These are phyloP conservation scores for Anisognathus igniventris DNA, from an alignment of 2,797 vertebrate species.

Conservation along the genomic window DNA sequence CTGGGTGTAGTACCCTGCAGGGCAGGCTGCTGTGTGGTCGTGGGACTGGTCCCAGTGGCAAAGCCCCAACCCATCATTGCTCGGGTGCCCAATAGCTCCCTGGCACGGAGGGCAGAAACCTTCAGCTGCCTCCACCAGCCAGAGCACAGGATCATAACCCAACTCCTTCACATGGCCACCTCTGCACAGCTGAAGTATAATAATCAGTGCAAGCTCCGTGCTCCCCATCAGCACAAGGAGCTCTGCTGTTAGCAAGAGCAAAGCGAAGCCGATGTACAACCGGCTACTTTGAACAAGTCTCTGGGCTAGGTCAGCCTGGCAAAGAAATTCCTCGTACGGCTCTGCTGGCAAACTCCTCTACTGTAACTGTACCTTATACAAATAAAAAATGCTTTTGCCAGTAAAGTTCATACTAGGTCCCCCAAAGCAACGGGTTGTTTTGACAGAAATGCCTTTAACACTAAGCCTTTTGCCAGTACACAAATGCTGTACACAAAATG, in stretches of 20 bases:
- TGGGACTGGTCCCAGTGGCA: not conserved
- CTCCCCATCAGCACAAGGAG: not conserved
- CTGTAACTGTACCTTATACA: slow-evolving; percentile 61
- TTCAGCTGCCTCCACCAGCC: not conserved
- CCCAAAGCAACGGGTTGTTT: slow-evolving; percentile 61
- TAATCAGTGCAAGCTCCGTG: not conserved
- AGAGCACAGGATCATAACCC: not conserved
- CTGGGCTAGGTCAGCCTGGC: slow-evolving; percentile 46
- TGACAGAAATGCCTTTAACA: slow-evolving; percentile 67
- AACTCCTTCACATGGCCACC: not conserved
- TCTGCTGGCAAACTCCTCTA: slow-evolving; percentile 49
- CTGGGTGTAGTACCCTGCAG: not conserved
- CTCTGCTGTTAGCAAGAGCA: not conserved
- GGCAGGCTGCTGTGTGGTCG: not conserved
- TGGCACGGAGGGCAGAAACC: not conserved
- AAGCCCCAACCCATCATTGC: not conserved
- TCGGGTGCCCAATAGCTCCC: rapidly evolving
- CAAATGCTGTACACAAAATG: slow-evolving; percentile 67
- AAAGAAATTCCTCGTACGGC: slow-evolving; percentile 15
- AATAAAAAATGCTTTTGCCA: slow-evolving; percentile 66
- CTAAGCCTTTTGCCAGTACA: slow-evolving; percentile 60
- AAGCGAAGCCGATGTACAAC: not conserved
- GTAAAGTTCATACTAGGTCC: slow-evolving; percentile 64
- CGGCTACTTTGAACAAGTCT: not conserved
- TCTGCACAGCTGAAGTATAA: not conserved